Conservation (phyloP, 92 coral and sea anemone genomes). For the Epizoanthus rinbou region DNA sequence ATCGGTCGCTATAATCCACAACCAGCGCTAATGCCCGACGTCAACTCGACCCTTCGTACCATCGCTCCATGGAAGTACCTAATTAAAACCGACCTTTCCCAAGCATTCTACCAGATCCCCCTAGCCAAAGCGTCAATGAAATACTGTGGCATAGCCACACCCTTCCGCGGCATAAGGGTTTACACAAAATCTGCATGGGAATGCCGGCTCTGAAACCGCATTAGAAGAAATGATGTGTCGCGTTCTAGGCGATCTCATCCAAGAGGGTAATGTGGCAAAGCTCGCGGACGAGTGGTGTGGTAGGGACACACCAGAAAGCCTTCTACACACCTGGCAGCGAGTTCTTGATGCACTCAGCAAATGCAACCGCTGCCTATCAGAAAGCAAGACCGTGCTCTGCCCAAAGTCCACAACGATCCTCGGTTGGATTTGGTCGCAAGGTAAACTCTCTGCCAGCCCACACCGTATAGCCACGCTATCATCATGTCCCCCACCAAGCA, state of each 20-base stretch:
- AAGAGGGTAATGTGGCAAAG: constrained; percentile 62
- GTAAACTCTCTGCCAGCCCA: constrained; percentile 52
- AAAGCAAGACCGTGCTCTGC: constrained; percentile 56
- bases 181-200: too few relatives aligned
- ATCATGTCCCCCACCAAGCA: constrained; percentile 47
- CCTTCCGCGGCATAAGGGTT: too few relatives aligned
- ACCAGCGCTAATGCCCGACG: constrained; percentile 43
- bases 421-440: constrained; percentile 65
- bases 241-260: constrained; percentile 45
- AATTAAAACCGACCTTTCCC: constrained; percentile 46
- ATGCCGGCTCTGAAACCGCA: constrained; percentile 50
- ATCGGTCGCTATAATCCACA: constrained; percentile 49
- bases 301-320: constrained; percentile 42
- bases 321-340: constrained; percentile 47
- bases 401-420: constrained; percentile 56
- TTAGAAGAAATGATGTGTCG: constrained; percentile 56
- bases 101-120: constrained; percentile 51
- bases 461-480: constrained; percentile 49
- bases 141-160: too few relatives aligned
- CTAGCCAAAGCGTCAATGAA: not conserved
- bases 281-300: constrained; percentile 66
- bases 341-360: constrained; percentile 48
- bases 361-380: constrained; percentile 55
- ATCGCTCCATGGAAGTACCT: constrained; percentile 58
- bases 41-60: constrained; percentile 56